These are phyloP conservation scores for Paracentrotus lividus DNA, from an alignment of 53 echinoderm and acorn worm genomes.

Conservation along the genomic window DNA sequence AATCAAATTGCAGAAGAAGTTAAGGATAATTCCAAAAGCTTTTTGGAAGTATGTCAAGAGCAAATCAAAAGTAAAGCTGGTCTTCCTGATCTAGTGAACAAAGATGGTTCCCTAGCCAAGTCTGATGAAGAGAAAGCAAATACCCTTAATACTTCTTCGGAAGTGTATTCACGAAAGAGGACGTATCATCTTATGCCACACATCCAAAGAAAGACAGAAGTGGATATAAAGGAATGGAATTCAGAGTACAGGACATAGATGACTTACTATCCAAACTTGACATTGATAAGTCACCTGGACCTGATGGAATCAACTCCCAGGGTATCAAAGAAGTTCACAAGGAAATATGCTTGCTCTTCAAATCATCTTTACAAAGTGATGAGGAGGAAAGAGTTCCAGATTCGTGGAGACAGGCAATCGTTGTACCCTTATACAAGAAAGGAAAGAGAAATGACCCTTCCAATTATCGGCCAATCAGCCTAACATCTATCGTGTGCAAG, in stretches of 20 bases:
- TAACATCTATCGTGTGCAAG: background rate
- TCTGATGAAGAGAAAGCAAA: constrained; percentile 57
- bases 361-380: background rate
- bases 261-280: background rate
- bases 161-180: constrained; percentile 53
- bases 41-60: constrained; percentile 59
- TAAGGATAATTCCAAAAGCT: constrained; percentile 26
- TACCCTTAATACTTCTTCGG: constrained; percentile 35
- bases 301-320: no score
- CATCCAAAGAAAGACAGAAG: background rate
- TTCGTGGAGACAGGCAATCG: background rate
- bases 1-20: constrained; percentile 43
- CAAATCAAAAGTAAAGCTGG: no score
- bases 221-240: background rate
- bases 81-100: no score
- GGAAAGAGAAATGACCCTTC: background rate
- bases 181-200: background rate
- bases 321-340: background rate
- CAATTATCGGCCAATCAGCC: background rate
- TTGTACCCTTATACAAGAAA: background rate
- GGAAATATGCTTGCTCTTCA: background rate
- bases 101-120: constrained; percentile 28
- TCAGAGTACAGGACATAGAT: background rate
- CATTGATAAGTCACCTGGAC: background rate
- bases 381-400: background rate